Percentiles rank a stretch among this genome's conserved stretches.
Conservation (phyloP, 2,113 vertebrate genomes). For the Ophthalmolycus amberensis region DNA sequence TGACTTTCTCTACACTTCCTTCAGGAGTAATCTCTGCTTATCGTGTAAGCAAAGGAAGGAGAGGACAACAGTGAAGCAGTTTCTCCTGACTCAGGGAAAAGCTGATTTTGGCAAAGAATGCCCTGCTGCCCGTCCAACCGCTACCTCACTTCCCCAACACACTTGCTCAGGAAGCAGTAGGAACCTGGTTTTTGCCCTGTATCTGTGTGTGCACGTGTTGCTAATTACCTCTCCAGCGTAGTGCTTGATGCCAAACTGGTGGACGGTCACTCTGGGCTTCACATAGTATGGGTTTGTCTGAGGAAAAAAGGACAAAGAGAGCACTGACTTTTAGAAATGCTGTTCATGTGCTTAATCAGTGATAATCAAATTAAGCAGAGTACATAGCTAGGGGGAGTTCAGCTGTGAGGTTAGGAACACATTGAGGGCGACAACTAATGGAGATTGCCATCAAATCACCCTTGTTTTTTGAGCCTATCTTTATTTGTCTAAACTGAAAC, state of each 20-base stretch:
- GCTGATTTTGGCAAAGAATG: constrained; percentile 42
- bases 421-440: neutral
- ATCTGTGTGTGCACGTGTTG: constrained; percentile 20
- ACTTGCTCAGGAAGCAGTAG: constrained; percentile 24
- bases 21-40: constrained; percentile 26
- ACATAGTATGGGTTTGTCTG: constrained; percentile 91
- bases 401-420: neutral
- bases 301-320: constrained; percentile 50
- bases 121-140: constrained; percentile 23
- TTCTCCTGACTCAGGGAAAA: constrained; percentile 58
- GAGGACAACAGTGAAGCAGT: constrained; percentile 12
- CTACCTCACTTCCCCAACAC: constrained; percentile 35
- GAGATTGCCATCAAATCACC: neutral
- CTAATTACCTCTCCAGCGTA: constrained; percentile 92
- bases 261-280: constrained; percentile 91
- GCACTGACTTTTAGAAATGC: constrained; percentile 11
- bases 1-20: constrained; percentile 24
- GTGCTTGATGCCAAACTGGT: constrained; percentile 94
- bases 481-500: neutral
- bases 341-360: constrained; percentile 6
- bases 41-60: constrained; percentile 21
- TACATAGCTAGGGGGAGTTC: neutral
- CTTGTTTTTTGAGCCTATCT: neutral
- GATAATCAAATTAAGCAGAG: constrained; percentile 8
- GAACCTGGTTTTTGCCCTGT: neutral